Base-by-base conservation (phyloP, 2,113 vertebrate species). In the Amblyornis subalaris region DNA sequence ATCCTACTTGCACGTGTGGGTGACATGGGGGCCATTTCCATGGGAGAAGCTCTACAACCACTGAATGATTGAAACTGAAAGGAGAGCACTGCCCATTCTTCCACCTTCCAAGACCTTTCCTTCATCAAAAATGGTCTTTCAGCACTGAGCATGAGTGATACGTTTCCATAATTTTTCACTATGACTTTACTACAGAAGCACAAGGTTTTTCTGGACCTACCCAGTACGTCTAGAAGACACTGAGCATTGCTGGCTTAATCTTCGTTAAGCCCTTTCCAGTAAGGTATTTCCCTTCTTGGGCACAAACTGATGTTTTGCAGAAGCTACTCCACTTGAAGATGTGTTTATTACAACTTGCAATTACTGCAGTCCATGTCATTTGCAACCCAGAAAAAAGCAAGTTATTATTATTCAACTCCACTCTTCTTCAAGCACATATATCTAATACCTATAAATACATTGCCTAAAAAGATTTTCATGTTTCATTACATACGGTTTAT, bases 1-100 rank as follows among this genome's bases (percentile, higher is more conserved):
- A 61, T 35, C 44, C 7, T 0, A 1, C 14, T 7, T 2, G 7
- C 29, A 62, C 0, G 0, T 14, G 36, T 53, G 31, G 11, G n/a
- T 60, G 66, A 47, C 36, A 15, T 0, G 0, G 13, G 51, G 24
- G 15, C 35, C 25, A 53, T 12, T 28, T 42, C 81, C 48, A 26
- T 0, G 4, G 48, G 53, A 89, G 44, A 87, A 82, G 33, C 21
- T 19, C 58, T 33, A 70, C 28, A 84, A 55, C 25, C 0, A 0
- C 48, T 28, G 33, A 74, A 55, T 0, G 1, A 21, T 4, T 55
- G 40, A 81, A 77, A 40, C 25, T 22, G 7, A 67, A 80, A n/a
- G 20, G 19, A 90, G 6, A 72, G 16, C n/a, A 16, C 25, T 53
- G n/a, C 15, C 25, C 31, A 16, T 70, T 38, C 15, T 54, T 48